Evolutionary conservation across 2,797 vertebrate species (phyloP), one percentile per base, ranked within the genome.

Genomic region (Dipus sagitta): DNA sequence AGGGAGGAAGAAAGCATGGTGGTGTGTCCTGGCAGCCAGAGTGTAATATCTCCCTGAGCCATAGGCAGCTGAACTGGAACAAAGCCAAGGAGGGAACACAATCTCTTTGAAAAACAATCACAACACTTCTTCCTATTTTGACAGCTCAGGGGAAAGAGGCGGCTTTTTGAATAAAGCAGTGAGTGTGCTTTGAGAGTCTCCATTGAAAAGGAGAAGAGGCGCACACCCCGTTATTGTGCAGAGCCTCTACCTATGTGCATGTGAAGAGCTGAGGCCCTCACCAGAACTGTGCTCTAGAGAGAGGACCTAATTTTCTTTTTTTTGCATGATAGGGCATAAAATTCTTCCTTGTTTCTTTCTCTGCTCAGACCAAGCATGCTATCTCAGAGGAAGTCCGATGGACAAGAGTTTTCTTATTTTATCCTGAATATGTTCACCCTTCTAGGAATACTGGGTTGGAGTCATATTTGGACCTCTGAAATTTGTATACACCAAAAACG

Each of bases 21-120:
- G 6, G 88, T 93, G 72, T 77, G 85, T 88, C 86, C 96, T 91
- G 88, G 91, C 86, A 93, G 88, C 8, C n/a, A 75, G 20, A 81
- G 72, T 47, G 24, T 0, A n/a, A 94, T 93, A 62, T 70, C 70
- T 96, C 92, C 88, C 92, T 70, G 90, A 95, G 90, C n/a, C 67
- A 96, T 96, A 97, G 88, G 65, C 96, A 97, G 96, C 96, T 97
- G 95, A 65, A 70, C 88, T 94, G 96, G 96, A 94, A 95, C 89
- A 47, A 7, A 54, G 94, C 94, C 97, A 96, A 71, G 58, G 60
- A 8, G 3, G 1, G 72, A 88, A 94, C 15, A 42, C 34, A 92
- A 42, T 96, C 78, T 64, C 92, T 92, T 85, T 0, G 42, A 71
- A 84, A 85, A 88, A 83, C 78, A 64, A 90, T 94, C 28, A 9